Percentiles rank a stretch among this genome's conserved stretches.
Evolutionary conservation across 2,888 invertebrate genomes (phyloP).

Genomic region (Sialis lutaria): DNA sequence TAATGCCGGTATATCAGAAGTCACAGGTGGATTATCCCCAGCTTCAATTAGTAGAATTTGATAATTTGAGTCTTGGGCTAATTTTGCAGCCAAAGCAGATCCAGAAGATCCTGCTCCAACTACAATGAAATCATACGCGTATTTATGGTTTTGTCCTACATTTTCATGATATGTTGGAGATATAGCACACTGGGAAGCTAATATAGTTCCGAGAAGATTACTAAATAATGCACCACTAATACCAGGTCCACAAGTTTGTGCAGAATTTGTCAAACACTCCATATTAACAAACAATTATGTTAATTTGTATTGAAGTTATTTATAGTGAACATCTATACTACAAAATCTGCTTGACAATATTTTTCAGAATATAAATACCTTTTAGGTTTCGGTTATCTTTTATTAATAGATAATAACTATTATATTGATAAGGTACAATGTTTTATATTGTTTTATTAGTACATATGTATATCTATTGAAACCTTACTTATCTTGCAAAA

Average conservation of each 20-base stretch:
- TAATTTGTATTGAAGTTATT: no score
- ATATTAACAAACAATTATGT: not conserved
- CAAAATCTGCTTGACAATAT: not conserved
- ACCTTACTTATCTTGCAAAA: no score
- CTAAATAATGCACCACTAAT: conserved; percentile 1
- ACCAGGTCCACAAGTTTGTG: conserved; percentile 3
- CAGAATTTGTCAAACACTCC: conserved; percentile 2
- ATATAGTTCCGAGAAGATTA: conserved; percentile 2
- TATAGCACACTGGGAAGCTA: conserved; percentile 3
- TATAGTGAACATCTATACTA: not conserved
- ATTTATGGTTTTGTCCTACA: not conserved
- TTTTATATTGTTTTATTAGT: no score
- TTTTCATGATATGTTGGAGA: conserved; percentile 1
- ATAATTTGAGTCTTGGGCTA: conserved; percentile 14
- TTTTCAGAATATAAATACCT: not conserved
- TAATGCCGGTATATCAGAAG: conserved; percentile 22
- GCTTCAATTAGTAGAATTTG: conserved; percentile 21
- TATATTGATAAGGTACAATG: no score
- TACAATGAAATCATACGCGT: conserved; percentile 29
- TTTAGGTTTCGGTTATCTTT: not conserved
- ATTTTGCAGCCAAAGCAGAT: conserved; percentile 20
- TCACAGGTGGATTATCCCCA: conserved; percentile 19
- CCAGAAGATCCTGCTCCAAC: conserved; percentile 26
- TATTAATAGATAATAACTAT: not conserved
- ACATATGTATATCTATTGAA: no score